Evolutionary conservation across 1,140 invertebrate genomes (phyloP).

Genomic region (Psix sp.): DNA sequence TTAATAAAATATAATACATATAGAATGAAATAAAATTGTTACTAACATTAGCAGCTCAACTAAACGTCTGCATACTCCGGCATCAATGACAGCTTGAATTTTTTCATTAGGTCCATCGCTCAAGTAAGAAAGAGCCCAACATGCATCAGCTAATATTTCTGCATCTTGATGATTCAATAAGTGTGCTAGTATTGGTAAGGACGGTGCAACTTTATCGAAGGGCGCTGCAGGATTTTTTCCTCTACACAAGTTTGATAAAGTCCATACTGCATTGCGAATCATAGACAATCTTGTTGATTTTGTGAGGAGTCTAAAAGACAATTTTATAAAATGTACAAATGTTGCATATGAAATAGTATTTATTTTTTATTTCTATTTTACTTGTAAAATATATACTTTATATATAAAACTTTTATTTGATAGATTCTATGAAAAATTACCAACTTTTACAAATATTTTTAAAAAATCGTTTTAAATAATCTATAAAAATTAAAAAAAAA

Average conservation of each 20-base stretch:
- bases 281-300: conserved; percentile 91
- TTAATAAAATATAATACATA: no score
- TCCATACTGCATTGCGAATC: conserved; percentile 98
- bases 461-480: no score
- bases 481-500: no score
- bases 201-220: conserved; percentile 90
- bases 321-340: neutral
- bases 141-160: conserved; percentile 95
- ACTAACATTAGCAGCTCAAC: conserved; percentile 95
- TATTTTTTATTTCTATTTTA: no score
- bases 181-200: conserved; percentile 90
- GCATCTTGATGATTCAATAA: conserved; percentile 92
- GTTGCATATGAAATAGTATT: neutral
- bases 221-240: conserved; percentile 98
- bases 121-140: conserved; percentile 91
- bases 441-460: no score
- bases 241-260: conserved; percentile 95
- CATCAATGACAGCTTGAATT: conserved; percentile 98
- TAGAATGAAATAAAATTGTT: neutral
- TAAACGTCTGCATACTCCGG: conserved; percentile 94
- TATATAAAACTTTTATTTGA: no score
- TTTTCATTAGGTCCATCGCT: conserved; percentile 98
- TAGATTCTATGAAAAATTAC: no score
- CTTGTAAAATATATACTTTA: no score
- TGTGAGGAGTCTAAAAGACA: conserved; percentile 83